Conservation (phyloP, 2,113 vertebrate genomes). For the Marmota flaviventris region DNA sequence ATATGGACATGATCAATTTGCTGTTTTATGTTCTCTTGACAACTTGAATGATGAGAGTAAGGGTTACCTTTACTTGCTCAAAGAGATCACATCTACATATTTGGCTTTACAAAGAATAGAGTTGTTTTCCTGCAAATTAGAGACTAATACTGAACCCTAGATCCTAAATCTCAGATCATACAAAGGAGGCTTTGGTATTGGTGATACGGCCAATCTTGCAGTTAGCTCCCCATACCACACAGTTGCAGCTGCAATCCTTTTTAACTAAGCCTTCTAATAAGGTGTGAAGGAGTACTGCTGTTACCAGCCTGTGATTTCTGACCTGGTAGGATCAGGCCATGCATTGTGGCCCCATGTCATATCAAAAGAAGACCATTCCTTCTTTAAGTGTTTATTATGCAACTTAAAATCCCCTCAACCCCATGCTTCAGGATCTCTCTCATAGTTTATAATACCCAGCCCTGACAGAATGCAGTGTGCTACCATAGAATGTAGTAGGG, state of each 20-base stretch:
- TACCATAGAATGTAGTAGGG: no score
- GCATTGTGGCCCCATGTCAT: no score
- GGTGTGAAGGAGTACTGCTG: no score
- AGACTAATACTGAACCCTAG: neutral
- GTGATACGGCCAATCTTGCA: neutral
- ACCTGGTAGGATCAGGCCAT: no score
- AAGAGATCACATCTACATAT: neutral
- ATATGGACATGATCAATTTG: neutral
- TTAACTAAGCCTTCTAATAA: neutral
- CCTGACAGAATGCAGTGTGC: no score
- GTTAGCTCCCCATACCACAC: neutral
- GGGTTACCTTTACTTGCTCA: neutral
- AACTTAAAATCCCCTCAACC: no score
- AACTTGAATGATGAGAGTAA: slow-evolving; percentile 32
- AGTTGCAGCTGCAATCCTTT: neutral
- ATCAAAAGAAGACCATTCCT: no score
- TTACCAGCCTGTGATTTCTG: no score
- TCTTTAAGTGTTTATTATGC: no score
- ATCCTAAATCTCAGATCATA: neutral
- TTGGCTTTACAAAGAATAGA: slow-evolving; percentile 8
- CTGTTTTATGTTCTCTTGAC: slow-evolving; percentile 7
- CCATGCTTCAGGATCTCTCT: no score
- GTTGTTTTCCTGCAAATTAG: slow-evolving; percentile 24
- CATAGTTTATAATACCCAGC: no score
- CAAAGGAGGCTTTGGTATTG: neutral